Percentiles rank a stretch among this genome's conserved stretches.
Evolutionary conservation across 1,140 invertebrate genomes (phyloP).

Genomic region (Bilobella aurantiaca): DNA sequence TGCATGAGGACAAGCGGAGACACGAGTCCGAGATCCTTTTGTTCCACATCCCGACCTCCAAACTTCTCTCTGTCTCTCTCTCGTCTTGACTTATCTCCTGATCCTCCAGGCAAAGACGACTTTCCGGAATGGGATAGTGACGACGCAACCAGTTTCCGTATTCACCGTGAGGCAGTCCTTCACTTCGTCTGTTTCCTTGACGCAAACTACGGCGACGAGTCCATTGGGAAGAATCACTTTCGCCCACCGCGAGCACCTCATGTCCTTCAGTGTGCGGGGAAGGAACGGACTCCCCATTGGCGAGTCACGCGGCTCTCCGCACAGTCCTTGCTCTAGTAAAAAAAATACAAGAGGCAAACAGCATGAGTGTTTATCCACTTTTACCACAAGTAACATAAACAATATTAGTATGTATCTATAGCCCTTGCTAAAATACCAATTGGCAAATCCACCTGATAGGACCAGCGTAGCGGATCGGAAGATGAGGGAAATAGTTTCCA

Average conservation of each 20-base stretch:
- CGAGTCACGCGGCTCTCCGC: conserved; percentile 20
- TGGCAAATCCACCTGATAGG: too few relatives aligned
- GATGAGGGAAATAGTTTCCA: too few relatives aligned
- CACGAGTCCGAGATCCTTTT: too few relatives aligned
- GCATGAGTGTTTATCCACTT: too few relatives aligned
- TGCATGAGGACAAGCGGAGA: too few relatives aligned
- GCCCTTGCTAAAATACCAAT: too few relatives aligned
- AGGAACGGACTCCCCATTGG: conserved; percentile 32
- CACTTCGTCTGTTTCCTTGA: conserved; percentile 32
- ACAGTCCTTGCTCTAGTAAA: too few relatives aligned
- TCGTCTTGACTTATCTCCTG: conserved; percentile 18
- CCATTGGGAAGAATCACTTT: conserved; percentile 35
- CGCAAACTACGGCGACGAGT: conserved; percentile 27
- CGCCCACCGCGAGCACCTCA: conserved; percentile 28
- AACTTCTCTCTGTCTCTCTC: background rate
- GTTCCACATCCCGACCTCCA: too few relatives aligned
- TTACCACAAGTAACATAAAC: too few relatives aligned
- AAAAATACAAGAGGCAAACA: too few relatives aligned
- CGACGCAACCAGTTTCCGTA: conserved; percentile 30
- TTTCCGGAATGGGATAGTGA: conserved; percentile 32
- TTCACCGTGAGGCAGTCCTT: conserved; percentile 28
- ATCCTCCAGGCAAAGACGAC: conserved; percentile 33
- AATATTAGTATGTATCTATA: too few relatives aligned
- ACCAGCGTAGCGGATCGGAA: too few relatives aligned
- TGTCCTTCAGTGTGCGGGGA: conserved; percentile 28